Base-by-base conservation (phyloP, 2,797 vertebrate genomes). In the Microctenopoma lineatum region DNA sequence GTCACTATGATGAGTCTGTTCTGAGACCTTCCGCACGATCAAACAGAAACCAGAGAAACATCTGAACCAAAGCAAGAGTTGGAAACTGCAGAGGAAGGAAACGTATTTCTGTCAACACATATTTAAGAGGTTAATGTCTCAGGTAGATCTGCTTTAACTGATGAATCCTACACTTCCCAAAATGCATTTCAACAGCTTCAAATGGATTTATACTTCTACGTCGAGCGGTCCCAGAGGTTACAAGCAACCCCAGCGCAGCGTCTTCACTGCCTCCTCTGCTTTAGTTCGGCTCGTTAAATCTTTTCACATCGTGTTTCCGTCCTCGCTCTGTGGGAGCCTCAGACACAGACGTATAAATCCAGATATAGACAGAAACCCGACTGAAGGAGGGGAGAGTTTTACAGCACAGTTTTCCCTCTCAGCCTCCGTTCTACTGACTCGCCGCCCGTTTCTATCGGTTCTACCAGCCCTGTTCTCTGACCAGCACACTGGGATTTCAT, bases 321-420 rank as follows among this genome's bases (percentile, higher is more conserved):
- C 27, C 27, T 29, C 27, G 38, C 12, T 41, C 39, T 47, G 18
- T 6, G 1, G 21, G 55, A 26, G 26, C 9, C 36, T 68, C 66
- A 26, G 58, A 73, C 57, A 7, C 67, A 69, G 7, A 6, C 45
- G 60, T 52, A 46, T 44, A 55, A 83, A 79, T 73, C 65, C 27
- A n/a, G 61, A 32, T 59, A 55, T 32, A 70, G 42, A 63, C 0
- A 0, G 70, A 12, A 64, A 70, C 46, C 50, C 16, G 44, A 70
- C 41, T 18, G 55, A 36, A 66, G 55, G 59, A 47, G 54, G 60
- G 0, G 48, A 61, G 59, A 39, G 16, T 51, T 50, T 63, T 81
- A 75, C 42, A 82, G 79, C 60, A 27, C 10, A 7, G 8, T 7
- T 5, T 11, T 36, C 15, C 47, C 13, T 21, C 26, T 13, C 36